Conservation (phyloP, 2,797 vertebrate species). For the Malacoraja senta region DNA sequence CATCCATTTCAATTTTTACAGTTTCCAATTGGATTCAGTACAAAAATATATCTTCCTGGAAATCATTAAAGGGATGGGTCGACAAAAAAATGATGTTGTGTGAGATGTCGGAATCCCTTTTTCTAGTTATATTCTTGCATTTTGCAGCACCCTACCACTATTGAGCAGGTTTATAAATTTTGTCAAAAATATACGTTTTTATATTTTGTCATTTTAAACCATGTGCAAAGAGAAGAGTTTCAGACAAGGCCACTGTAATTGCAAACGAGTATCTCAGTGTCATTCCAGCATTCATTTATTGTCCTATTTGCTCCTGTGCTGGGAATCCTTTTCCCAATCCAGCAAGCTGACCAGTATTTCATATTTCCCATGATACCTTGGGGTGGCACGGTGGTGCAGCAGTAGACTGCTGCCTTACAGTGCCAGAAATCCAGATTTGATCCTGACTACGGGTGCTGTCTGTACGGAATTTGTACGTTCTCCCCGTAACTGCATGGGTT, state of each 20-base stretch:
- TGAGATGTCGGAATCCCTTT: neutral
- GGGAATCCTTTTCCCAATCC: neutral
- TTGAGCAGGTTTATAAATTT: no score
- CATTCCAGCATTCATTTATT: neutral
- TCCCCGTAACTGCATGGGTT: no score
- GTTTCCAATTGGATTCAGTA: neutral
- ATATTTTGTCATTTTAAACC: neutral
- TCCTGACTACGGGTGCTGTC: no score
- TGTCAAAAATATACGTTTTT: neutral
- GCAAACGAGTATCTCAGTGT: neutral
- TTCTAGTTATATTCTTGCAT: neutral
- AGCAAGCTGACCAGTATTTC: neutral
- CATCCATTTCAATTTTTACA: neutral
- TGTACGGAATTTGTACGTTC: no score
- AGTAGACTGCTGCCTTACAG: neutral
- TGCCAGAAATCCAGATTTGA: no score
- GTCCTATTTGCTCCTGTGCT: neutral
- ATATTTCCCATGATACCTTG: neutral
- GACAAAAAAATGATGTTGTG: neutral
- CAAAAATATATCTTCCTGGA: slow-evolving; percentile 6
- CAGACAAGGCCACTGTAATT: neutral
- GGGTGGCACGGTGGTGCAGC: neutral
- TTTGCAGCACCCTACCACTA: no score
- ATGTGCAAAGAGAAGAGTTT: neutral
- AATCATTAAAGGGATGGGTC: neutral